A percentile compares a stretch with the other conserved stretches of the same genome.
Evolutionary conservation across 2,113 vertebrate species (phyloP).

Genomic region (Tautogolabrus adspersus): DNA sequence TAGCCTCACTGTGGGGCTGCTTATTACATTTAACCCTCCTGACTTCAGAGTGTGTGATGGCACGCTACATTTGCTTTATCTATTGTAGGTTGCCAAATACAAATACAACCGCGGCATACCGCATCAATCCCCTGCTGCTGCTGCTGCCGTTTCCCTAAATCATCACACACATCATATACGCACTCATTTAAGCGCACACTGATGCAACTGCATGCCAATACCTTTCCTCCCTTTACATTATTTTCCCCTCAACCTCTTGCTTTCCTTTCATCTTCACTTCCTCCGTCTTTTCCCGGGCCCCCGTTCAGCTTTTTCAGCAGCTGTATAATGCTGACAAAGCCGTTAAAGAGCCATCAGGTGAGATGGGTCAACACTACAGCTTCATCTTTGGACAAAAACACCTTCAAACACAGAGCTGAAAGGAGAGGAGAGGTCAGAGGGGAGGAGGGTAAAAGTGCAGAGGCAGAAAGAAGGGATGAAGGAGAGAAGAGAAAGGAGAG

Average conservation of each 20-base stretch:
- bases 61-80: constrained; percentile 70
- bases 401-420: constrained; percentile 58
- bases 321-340: constrained; percentile 60
- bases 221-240: constrained; percentile 44
- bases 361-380: constrained; percentile 55
- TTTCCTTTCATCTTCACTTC: constrained; percentile 43
- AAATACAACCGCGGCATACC: constrained; percentile 41
- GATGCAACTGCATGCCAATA: constrained; percentile 74
- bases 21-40: constrained; percentile 60
- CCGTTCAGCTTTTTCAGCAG: constrained; percentile 10
- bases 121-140: constrained; percentile 66
- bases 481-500: not conserved
- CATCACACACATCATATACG: constrained; percentile 27
- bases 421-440: constrained; percentile 22
- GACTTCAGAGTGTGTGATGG: constrained; percentile 51
- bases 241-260: constrained; percentile 4
- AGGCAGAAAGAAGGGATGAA: constrained; percentile 3
- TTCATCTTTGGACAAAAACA: constrained; percentile 59
- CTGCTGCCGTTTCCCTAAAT: constrained; percentile 40
- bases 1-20: constrained; percentile 25
- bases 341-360: constrained; percentile 53
- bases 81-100: constrained; percentile 47
- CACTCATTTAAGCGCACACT: constrained; percentile 38
- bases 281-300: constrained; percentile 6
- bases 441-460: not conserved